phyloP scores from a whole-genome alignment of 2,113 vertebrate genomes.

The Zosterops pallidus region DNA sequence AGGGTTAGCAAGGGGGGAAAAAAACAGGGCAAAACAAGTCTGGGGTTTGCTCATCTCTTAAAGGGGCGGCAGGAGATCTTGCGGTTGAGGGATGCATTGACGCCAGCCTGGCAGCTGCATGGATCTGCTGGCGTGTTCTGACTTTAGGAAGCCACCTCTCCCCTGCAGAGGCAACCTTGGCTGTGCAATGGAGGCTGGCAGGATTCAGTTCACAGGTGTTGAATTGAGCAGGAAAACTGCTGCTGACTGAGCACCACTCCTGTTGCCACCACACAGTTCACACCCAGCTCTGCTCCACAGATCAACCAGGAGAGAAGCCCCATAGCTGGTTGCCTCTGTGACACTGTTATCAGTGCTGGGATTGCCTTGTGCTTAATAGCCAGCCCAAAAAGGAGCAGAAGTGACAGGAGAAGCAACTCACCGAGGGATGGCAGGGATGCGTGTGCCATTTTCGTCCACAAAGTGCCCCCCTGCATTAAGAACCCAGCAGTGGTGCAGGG shows the following conservation, averaged over 20 bases:
- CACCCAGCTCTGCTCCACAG: neutral
- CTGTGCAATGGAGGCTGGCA: neutral
- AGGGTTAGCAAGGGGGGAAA: constrained; percentile 63
- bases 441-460: constrained; percentile 89
- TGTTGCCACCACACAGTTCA: neutral
- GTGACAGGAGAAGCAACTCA: constrained; percentile 48
- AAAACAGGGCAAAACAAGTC: neutral
- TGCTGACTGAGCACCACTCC: neutral
- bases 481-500: constrained; percentile 97
- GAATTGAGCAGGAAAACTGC: neutral
- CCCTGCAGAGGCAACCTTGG: neutral
- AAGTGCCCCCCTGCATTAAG: constrained; percentile 94
- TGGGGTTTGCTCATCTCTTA: neutral
- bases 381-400: neutral
- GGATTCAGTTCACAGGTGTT: neutral
- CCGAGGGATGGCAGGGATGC: constrained; percentile 92
- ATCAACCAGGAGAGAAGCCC: neutral
- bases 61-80: rapidly evolving
- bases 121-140: neutral
- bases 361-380: neutral
- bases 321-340: rapidly evolving
- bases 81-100: rapidly evolving
- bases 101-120: neutral
- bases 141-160: neutral
- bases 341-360: neutral